These are phyloP conservation scores for Toxotes chatareus DNA, from an alignment of 2,113 vertebrate species.

Conservation along the genomic window DNA sequence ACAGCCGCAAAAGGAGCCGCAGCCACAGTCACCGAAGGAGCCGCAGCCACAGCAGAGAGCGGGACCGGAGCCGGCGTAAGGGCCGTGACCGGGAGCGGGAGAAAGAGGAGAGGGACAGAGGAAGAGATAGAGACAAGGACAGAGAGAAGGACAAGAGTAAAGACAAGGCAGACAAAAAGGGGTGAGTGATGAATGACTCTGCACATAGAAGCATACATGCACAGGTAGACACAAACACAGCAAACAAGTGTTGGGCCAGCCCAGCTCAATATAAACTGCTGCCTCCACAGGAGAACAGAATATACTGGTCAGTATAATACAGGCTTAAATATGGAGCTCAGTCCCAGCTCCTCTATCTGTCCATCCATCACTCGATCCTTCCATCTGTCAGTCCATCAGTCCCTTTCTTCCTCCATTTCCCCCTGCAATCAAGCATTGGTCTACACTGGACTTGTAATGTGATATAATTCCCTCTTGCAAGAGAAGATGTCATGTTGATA, in stretches of 20 bases:
- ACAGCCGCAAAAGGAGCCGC: slow-evolving; percentile 83
- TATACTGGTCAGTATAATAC: slow-evolving; percentile 37
- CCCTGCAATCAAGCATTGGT: slow-evolving; percentile 52
- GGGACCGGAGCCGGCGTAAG: slow-evolving; percentile 86
- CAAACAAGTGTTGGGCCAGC: slow-evolving; percentile 15
- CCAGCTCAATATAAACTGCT: slow-evolving; percentile 37
- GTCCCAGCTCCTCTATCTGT: slow-evolving; percentile 44
- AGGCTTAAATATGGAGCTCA: slow-evolving; percentile 46
- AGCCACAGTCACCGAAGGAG: slow-evolving; percentile 82
- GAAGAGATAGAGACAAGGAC: slow-evolving; percentile 81
- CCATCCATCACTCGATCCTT: slow-evolving; percentile 66
- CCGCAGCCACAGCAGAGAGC: slow-evolving; percentile 84
- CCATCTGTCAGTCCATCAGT: slow-evolving; percentile 71
- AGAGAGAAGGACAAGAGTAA: slow-evolving; percentile 70
- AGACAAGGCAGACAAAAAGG: slow-evolving; percentile 71
- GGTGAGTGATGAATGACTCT: slow-evolving; percentile 64
- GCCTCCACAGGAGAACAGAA: slow-evolving; percentile 24
- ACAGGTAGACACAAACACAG: slow-evolving; percentile 9
- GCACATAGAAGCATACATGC: not conserved
- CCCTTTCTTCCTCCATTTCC: slow-evolving; percentile 53
- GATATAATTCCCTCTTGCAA: slow-evolving; percentile 68
- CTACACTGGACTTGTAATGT: slow-evolving; percentile 50
- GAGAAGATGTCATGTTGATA: slow-evolving; percentile 46
- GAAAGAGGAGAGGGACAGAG: slow-evolving; percentile 80
- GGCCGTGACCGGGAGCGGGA: slow-evolving; percentile 84